phyloP scores from a whole-genome alignment of 2,113 vertebrate species.

The Callorhinus ursinus region DNA sequence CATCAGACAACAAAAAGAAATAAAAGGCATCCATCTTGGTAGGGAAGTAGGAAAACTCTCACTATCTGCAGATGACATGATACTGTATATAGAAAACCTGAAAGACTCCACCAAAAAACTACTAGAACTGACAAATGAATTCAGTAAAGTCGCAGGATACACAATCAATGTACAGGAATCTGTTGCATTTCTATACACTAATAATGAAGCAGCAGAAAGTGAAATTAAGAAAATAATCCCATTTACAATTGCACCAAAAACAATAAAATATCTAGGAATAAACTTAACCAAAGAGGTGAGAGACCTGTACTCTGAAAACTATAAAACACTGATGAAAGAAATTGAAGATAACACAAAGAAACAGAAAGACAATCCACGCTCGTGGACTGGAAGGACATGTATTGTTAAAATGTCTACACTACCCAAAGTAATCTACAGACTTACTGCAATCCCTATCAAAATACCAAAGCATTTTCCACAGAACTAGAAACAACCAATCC shows the following conservation, averaged over 20 bases:
- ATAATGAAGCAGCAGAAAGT: background rate
- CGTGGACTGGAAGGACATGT: background rate
- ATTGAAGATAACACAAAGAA: background rate
- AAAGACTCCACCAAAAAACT: background rate
- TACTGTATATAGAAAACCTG: background rate
- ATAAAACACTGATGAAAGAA: background rate
- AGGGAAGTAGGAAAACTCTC: background rate
- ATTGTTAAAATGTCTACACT: background rate
- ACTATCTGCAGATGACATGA: background rate
- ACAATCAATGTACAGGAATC: background rate
- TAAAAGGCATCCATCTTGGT: background rate
- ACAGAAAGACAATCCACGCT: background rate
- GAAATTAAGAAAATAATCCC: background rate
- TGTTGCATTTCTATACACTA: background rate
- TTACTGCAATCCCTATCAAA: background rate
- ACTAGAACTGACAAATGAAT: background rate
- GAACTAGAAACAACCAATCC: background rate
- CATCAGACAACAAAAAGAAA: background rate
- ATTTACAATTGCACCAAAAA: background rate
- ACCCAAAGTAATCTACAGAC: background rate
- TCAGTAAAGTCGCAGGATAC: background rate
- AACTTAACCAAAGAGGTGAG: background rate
- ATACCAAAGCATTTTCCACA: background rate
- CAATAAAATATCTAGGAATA: background rate
- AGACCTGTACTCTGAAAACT: background rate